Base-by-base conservation (phyloP, 53 echinoderm and acorn worm genomes). In the Glandiceps talaboti region DNA sequence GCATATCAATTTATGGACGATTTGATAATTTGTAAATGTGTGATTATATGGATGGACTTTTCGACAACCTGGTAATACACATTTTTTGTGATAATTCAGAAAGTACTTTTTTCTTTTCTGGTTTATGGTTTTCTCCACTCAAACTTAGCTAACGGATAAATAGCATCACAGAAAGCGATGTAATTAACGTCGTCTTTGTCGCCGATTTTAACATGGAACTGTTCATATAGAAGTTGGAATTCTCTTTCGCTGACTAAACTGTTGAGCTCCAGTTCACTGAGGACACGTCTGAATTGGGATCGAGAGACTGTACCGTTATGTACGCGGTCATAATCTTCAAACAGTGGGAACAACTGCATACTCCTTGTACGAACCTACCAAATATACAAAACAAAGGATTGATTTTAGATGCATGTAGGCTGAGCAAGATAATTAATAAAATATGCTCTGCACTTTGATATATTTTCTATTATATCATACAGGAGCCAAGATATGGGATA, bases 321-420 rank as follows among this genome's bases (percentile, higher is more conserved):
- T 33, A 90, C 94, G 25, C 84, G 85, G 76, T 94, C 94, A 30
- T 97, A 97, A 78, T 97, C 97, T 77, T 97, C 97, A 87, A 97
- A 97, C 32, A 93, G 88, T 0, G 97, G 93, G 72, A 91, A 93
- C 32, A 97, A 87, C 80, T 97, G 97, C 81, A 97, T 85, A 31
- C 89, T 84, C 26, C 86, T 77, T 77, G 91, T 93, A 1, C 83
- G 81, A 30, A 97, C 97, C 97, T 97, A 81, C 0, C 6, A 87
- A 28, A 0, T 1, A 31, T 30, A 30, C 33, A 33, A 32, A 81
- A 33, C 31, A 31, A 76, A 76, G 28, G n/a, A n/a, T n/a, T n/a
- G n/a, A n/a, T n/a, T n/a, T n/a, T n/a, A n/a, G n/a, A n/a, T n/a
- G n/a, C n/a, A n/a, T 26, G 14, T 27, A 26, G 1, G n/a, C n/a